Evolutionary conservation across 2,888 invertebrate genomes (phyloP).

Genomic region (Cephus sareptanus): DNA sequence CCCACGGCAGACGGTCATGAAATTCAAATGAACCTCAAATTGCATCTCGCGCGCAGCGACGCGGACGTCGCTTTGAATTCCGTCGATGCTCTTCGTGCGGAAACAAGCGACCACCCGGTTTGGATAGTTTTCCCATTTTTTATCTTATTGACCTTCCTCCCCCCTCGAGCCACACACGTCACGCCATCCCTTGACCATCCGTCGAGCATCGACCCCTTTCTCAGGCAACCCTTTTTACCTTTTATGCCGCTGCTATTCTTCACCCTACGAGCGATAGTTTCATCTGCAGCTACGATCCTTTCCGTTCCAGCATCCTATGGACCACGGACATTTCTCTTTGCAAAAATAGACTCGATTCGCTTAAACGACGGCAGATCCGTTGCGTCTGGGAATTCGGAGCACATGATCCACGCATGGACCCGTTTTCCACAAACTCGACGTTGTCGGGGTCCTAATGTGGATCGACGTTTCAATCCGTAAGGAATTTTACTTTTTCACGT

Average conservation of each 20-base stretch:
- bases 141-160: neutral
- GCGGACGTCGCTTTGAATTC: neutral
- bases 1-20: conserved; percentile 27
- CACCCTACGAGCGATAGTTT: neutral
- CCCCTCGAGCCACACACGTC: neutral
- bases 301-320: neutral
- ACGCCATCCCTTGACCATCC: neutral
- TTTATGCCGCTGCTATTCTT: neutral
- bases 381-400: neutral
- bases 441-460: neutral
- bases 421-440: neutral
- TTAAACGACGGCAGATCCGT: conserved; percentile 6
- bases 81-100: neutral
- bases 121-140: neutral
- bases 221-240: neutral
- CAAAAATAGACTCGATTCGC: conserved; percentile 4
- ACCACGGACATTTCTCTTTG: neutral
- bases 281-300: neutral
- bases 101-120: neutral
- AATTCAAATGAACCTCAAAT: conserved; percentile 37
- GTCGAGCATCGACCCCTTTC: neutral
- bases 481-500: neutral
- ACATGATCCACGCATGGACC: neutral
- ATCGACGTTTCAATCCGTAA: neutral
- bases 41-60: conserved; percentile 15